A percentile compares a stretch with the other conserved stretches of the same genome.
Conservation (phyloP, 2,888 invertebrate genomes). For the Napeogenes sylphis region DNA sequence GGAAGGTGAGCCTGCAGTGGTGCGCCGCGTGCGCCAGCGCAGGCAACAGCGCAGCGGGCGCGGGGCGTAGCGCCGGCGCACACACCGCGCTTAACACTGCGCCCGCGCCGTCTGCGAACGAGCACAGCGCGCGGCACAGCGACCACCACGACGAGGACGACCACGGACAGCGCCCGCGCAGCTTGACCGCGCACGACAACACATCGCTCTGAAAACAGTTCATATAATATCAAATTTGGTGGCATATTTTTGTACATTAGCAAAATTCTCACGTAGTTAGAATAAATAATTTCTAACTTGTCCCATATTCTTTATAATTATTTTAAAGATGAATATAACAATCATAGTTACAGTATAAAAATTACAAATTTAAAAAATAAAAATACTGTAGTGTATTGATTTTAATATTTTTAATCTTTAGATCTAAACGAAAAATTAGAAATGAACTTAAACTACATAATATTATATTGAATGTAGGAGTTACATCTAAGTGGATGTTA, state of each 20-base stretch:
- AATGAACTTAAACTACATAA: too few species aligned
- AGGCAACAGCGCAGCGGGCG: conserved; percentile 48
- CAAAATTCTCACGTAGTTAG: too few species aligned
- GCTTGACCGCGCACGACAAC: conserved; percentile 43
- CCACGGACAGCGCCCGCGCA: conserved; percentile 38
- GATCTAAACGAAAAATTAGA: too few species aligned
- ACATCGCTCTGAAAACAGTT: conserved; percentile 50
- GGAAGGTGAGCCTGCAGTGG: conserved; percentile 49
- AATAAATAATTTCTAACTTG: too few species aligned
- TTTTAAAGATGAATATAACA: too few species aligned
- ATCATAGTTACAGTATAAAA: too few species aligned
- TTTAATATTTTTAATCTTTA: too few species aligned
- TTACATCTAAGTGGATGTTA: not conserved
- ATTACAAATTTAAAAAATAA: too few species aligned
- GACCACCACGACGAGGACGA: conserved; percentile 38
- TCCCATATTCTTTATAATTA: too few species aligned
- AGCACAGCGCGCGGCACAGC: conserved; percentile 38
- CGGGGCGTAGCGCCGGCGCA: conserved; percentile 37
- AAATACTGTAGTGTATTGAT: too few species aligned
- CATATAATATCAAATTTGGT: not conserved
- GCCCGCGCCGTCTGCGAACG: conserved; percentile 42
- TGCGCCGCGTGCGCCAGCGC: conserved; percentile 63
- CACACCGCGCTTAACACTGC: conserved; percentile 41
- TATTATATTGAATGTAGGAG: too few species aligned
- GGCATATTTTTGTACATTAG: too few species aligned